Percentiles rank a stretch among this genome's conserved stretches.
phyloP scores from a whole-genome alignment of 2,888 invertebrate genomes.

The Acanthosepion lycidas region DNA sequence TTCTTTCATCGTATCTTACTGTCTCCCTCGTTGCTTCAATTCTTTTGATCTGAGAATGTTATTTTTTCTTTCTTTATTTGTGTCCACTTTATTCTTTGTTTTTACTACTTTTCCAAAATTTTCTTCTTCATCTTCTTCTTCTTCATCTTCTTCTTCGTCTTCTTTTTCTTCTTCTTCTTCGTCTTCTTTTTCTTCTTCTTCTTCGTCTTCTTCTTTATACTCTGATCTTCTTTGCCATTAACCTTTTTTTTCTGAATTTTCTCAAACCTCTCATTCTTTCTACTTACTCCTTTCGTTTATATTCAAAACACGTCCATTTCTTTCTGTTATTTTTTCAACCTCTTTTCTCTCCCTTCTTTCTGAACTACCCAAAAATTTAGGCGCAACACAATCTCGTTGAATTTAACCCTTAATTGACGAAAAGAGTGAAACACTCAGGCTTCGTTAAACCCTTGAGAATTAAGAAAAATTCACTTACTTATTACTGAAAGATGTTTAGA shows the following conservation, averaged over 20 bases:
- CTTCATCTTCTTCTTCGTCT: too few relatives aligned
- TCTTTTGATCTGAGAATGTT: not conserved
- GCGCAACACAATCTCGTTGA: not conserved
- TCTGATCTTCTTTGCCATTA: too few relatives aligned
- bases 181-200: not conserved
- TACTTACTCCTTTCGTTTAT: not conserved
- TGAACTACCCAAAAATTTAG: not conserved
- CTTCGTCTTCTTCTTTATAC: not conserved
- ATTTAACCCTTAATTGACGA: not conserved
- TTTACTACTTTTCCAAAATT: too few relatives aligned
- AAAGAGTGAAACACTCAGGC: not conserved
- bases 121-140: not conserved
- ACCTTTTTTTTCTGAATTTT: too few relatives aligned
- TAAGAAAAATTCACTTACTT: not conserved
- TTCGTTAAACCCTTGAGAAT: not conserved
- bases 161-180: not conserved
- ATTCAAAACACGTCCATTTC: not conserved
- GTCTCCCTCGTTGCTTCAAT: not conserved
- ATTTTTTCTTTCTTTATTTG: not conserved
- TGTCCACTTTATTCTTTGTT: not conserved
- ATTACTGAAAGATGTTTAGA: too few relatives aligned
- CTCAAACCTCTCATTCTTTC: not conserved
- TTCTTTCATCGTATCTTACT: not conserved
- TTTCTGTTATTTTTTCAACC: not conserved
- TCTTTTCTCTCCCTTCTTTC: not conserved